Base-by-base conservation (phyloP, 2,888 invertebrate genomes). In the Gnatocerus cornutus region DNA sequence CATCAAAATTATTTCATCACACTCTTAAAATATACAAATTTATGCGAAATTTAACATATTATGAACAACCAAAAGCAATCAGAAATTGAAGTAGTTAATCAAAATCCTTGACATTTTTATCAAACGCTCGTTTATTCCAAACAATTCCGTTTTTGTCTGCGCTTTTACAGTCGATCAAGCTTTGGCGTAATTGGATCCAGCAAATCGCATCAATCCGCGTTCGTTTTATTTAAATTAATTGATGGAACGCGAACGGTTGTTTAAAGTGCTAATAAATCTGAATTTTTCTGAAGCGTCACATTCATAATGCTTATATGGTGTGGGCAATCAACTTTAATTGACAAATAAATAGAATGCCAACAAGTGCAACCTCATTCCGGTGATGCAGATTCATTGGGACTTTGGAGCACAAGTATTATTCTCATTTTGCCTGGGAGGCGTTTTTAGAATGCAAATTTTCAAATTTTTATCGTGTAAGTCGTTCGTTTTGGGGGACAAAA, bases 311-410 rank as follows among this genome's bases (percentile, higher is more conserved):
- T 39, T 53, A 46, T 64, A 69, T 46, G 71, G 63, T 21, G 45
- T 52, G 55, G 64, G 46, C 53, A 70, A 68, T 68, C 66, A 68
- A 62, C 62, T 68, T 66, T 68, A 68, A 71, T 72, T 68, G 68
- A 62, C 52, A n/a, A 33, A 50, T 52, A 50, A 52, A 46, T 13
- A 21, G 61, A 33, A 30, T 7, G 27, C 56, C 29, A 10, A 61
- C 48, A 61, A 48, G 30, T 10, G 33, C 61, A 61, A 61, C 61
- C 61, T 61, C 61, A 12, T 59, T 59, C 16, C 21, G 33, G n/a
- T 13, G 46, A 13, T 45, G 61, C 10, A 37, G 48, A 61, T 61
- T 21, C 21, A 21, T 21, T 21, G 1, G 2, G 21, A 21, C 21
- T 21, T 21, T 21, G 21, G 4, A 4, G 4, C 21, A 21, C 4